Evolutionary conservation across 2,113 vertebrate species (phyloP).

Genomic region (Tonatia bakeri): DNA sequence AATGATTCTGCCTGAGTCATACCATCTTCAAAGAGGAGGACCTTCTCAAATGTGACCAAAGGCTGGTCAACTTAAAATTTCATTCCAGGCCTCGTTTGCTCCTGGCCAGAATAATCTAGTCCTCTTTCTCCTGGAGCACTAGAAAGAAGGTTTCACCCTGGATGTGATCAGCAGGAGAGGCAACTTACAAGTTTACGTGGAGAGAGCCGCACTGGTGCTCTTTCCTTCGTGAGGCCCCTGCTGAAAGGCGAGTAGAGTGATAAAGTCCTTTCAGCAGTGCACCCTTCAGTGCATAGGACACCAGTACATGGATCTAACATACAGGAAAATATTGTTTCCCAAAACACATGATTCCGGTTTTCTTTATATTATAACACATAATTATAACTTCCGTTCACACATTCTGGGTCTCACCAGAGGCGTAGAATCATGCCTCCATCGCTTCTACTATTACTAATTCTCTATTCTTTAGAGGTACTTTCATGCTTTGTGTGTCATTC

Average conservation of each 20-base stretch:
- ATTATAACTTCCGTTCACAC: constrained; percentile 17
- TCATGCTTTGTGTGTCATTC: constrained; percentile 46
- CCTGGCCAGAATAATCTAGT: neutral
- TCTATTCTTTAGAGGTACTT: constrained; percentile 41
- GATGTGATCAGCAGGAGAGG: neutral
- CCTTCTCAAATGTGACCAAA: neutral
- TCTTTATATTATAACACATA: neutral
- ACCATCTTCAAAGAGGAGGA: neutral
- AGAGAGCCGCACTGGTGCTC: neutral
- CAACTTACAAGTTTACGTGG: neutral
- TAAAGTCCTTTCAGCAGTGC: neutral
- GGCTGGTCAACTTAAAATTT: neutral
- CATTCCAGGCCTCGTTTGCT: neutral
- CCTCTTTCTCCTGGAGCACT: neutral
- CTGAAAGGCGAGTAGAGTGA: neutral
- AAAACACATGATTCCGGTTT: neutral
- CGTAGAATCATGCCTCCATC: neutral
- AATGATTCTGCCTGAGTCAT: neutral
- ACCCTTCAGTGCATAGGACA: neutral
- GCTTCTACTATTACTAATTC: constrained; percentile 26
- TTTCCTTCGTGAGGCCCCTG: neutral
- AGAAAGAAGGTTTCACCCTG: neutral
- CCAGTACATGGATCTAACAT: neutral
- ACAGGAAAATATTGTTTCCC: neutral
- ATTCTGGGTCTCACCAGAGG: constrained; percentile 6